Percentiles rank a stretch among this genome's conserved stretches.
phyloP scores from a whole-genome alignment of 2,113 vertebrate species.

The Candoia aspera region DNA sequence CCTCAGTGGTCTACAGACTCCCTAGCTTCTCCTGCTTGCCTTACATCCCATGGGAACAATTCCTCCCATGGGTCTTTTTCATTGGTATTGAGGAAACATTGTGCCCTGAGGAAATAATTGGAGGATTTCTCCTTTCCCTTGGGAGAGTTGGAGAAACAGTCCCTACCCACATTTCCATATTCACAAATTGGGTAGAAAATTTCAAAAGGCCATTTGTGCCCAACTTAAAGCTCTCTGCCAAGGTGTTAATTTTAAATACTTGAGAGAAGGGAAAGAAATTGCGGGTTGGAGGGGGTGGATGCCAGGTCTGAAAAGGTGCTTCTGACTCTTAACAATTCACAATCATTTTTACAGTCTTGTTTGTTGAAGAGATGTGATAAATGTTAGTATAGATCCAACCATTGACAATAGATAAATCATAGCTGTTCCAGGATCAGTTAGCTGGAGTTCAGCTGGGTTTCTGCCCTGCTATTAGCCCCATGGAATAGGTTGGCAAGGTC shows the following conservation, averaged over 20 bases:
- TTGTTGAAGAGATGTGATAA: background rate
- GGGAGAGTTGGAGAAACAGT: background rate
- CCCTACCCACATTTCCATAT: background rate
- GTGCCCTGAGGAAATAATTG: background rate
- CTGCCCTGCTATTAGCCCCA: conserved; percentile 15
- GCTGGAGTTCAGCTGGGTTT: conserved; percentile 10
- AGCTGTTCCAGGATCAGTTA: conserved; percentile 4
- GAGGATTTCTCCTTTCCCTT: background rate
- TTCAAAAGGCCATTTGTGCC: background rate
- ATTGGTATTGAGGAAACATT: background rate
- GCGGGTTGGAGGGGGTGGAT: background rate
- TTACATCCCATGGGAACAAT: background rate
- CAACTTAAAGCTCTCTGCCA: background rate
- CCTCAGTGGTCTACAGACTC: background rate
- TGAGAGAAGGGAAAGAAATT: background rate
- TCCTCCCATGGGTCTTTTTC: background rate
- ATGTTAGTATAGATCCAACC: background rate
- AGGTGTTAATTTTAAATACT: background rate
- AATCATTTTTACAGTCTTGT: background rate
- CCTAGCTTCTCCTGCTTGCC: background rate
- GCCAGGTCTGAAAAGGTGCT: background rate
- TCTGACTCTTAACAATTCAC: background rate
- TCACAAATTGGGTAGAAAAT: background rate
- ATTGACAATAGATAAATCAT: background rate
- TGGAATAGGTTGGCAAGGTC: conserved; percentile 7